Conservation (phyloP, 2,797 vertebrate species). For the Trachops cirrhosus region DNA sequence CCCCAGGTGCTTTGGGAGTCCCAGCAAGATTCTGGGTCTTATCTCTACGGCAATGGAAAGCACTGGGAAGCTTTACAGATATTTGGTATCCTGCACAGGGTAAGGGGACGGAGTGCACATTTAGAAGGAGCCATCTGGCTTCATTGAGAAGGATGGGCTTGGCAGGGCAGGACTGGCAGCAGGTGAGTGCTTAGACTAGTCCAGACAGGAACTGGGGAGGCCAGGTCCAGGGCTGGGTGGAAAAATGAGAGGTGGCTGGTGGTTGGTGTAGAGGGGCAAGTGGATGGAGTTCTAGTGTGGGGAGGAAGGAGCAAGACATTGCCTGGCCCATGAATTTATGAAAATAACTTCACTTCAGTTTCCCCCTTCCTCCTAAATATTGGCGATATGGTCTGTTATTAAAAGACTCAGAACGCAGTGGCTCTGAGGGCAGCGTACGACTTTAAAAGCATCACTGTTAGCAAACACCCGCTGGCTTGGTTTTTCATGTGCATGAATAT, state of each 20-base stretch:
- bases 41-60: neutral
- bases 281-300: neutral
- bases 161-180: neutral
- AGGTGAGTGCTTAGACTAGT: neutral
- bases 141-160: neutral
- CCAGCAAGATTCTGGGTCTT: neutral
- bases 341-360: neutral
- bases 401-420: neutral
- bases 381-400: neutral
- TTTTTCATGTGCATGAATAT: conserved; percentile 66
- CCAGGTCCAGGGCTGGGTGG: neutral
- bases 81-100: too few relatives aligned
- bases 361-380: neutral
- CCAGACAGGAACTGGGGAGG: neutral
- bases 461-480: neutral
- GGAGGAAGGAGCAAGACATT: neutral
- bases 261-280: neutral
- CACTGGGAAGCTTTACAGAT: neutral
- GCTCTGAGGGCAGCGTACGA: fast-evolving
- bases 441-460: neutral
- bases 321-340: neutral
- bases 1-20: neutral
- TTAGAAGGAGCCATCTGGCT: neutral
- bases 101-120: fast-evolving
- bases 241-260: neutral